Evolutionary conservation across 2,113 vertebrate species (phyloP), one percentile per base, ranked within the genome.

Genomic region (Dolichallabes microphthalmus): DNA sequence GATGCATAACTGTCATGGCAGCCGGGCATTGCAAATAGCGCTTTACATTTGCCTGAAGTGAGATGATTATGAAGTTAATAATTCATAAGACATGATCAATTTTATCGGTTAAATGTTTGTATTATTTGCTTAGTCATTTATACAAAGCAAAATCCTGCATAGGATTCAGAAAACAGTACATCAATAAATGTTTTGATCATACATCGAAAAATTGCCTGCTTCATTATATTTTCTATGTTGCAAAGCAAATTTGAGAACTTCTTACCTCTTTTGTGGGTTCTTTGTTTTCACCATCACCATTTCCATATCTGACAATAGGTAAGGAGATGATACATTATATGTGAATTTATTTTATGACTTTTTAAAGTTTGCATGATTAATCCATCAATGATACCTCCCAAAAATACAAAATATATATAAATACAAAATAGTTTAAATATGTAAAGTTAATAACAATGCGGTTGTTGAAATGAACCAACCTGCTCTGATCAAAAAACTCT

Each of bases 1-100:
- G 95, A 90, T 99, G 98, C 98, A 98, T 99, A 89, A 99, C 96
- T 82, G 98, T 99, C 97, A 99, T 98, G 60, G 98, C 98, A 88
- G 98, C 98, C 74, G 98, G 98, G 92, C 98, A 99, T 89, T 98
- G 96, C 55, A 99, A 93, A 89, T 99, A 99, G 91, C 98, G 95
- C 92, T 97, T 99, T 91, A 98, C 97, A 88, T 96, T 96, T 91
- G 95, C 93, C 98, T 99, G 91, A 90, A 69, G 55, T 39, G 6
- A 61, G 14, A 71, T n/a, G 0, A 53, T 83, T 27, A 30, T 9
- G 6, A 52, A 32, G 27, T 2, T 22, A 86, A 52, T 88, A 22
- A 39, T 15, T 50, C 19, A 32, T 9, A 52, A 11, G 22, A 13
- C 7, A 5, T 22, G 17, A 22, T 52, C 12, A n/a, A 75, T 15